These are phyloP conservation scores for Halictus ligatus DNA, from an alignment of 2,888 invertebrate genomes.

Conservation along the genomic window DNA sequence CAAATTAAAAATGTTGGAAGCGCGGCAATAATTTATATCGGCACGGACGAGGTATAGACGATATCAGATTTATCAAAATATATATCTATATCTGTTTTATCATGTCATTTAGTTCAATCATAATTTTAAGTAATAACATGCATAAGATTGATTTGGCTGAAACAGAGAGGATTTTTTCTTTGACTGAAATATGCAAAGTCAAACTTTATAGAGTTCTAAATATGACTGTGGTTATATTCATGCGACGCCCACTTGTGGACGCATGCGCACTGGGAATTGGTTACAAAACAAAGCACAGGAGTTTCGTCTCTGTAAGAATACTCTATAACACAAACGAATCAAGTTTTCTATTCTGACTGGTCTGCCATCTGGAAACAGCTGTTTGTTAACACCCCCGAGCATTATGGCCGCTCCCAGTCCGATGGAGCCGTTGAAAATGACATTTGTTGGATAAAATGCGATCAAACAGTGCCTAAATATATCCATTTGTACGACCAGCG, in stretches of 20 bases:
- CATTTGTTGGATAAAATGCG: conserved; percentile 66
- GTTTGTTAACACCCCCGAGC: conserved; percentile 72
- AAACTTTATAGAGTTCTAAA: neutral
- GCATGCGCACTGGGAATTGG: neutral
- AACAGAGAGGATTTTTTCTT: too few species aligned
- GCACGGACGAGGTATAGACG: too few species aligned
- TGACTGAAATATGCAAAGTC: neutral
- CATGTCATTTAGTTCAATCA: too few species aligned
- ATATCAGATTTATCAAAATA: too few species aligned
- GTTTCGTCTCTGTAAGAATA: neutral
- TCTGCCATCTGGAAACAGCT: conserved; percentile 75
- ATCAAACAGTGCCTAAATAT: conserved; percentile 57
- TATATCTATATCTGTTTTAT: too few species aligned
- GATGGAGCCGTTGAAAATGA: conserved; percentile 72
- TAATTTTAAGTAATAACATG: neutral
- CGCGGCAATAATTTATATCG: neutral
- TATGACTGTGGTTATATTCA: neutral
- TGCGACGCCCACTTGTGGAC: neutral
- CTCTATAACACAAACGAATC: conserved; percentile 10
- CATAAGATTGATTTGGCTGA: neutral
- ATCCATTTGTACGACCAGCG: conserved; percentile 19
- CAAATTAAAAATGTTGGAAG: neutral
- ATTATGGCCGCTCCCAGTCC: conserved; percentile 80
- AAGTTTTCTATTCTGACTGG: conserved; percentile 27
- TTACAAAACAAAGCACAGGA: neutral